A percentile compares a stretch with the other conserved stretches of the same genome.
Evolutionary conservation across 1,140 invertebrate genomes (phyloP).

Genomic region (Chrysoperla carnea): DNA sequence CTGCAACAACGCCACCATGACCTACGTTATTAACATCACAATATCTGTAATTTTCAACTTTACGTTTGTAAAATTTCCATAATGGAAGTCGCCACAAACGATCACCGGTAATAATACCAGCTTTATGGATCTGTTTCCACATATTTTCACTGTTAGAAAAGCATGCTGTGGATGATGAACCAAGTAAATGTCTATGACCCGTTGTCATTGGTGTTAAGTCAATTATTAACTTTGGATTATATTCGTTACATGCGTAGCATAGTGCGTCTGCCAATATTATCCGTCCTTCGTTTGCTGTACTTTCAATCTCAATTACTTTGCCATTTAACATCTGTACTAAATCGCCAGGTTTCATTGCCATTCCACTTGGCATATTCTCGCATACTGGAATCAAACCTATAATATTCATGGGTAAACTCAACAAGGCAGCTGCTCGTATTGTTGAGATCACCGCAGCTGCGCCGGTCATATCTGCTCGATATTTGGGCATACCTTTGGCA

Average conservation of each 20-base stretch:
- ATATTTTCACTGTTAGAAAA: conserved; percentile 30
- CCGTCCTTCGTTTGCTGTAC: conserved; percentile 64
- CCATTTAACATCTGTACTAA: conserved; percentile 56
- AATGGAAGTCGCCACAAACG: conserved; percentile 45
- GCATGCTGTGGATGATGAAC: conserved; percentile 32
- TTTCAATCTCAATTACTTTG: conserved; percentile 57
- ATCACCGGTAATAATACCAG: conserved; percentile 35
- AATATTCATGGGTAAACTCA: conserved; percentile 56
- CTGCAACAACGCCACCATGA: conserved; percentile 24
- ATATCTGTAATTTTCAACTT: conserved; percentile 24
- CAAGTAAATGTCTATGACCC: conserved; percentile 28
- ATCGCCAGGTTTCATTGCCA: conserved; percentile 57
- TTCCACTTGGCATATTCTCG: conserved; percentile 57
- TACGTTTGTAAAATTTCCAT: conserved; percentile 34
- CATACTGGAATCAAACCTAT: conserved; percentile 47
- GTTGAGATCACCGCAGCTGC: conserved; percentile 56
- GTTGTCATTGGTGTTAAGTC: conserved; percentile 50
- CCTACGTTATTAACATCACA: conserved; percentile 45
- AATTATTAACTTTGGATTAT: conserved; percentile 39
- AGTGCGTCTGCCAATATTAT: conserved; percentile 58
- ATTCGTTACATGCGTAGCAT: conserved; percentile 47
- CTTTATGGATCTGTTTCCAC: conserved; percentile 23
- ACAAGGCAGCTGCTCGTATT: conserved; percentile 39
- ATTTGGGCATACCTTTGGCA: conserved; percentile 44
- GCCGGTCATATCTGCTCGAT: conserved; percentile 70